Evolutionary conservation across 2,797 vertebrate genomes (phyloP).

Genomic region (Sebastes minor): DNA sequence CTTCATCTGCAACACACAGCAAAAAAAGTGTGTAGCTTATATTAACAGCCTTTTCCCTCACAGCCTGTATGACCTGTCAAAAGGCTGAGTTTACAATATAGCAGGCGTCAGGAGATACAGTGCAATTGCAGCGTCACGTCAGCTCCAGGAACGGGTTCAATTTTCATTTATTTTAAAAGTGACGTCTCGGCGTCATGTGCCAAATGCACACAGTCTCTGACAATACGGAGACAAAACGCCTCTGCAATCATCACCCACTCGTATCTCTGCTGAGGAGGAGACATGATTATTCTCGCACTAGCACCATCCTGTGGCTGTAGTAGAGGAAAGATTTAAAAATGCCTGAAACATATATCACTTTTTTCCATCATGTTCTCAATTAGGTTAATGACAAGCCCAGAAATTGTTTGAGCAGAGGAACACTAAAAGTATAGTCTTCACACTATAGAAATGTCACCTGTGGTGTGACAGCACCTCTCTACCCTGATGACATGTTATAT

Average conservation of each 20-base stretch:
- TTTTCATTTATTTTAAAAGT: slow-evolving; percentile 62
- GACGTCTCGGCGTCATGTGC: slow-evolving; percentile 48
- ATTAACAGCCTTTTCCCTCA: slow-evolving; percentile 51
- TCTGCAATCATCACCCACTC: slow-evolving; percentile 47
- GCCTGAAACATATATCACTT: not conserved
- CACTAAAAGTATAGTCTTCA: not conserved
- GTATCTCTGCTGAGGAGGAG: slow-evolving; percentile 37
- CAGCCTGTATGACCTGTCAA: slow-evolving; percentile 57
- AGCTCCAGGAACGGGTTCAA: slow-evolving; percentile 31
- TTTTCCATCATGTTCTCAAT: not conserved
- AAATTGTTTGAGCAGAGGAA: not conserved
- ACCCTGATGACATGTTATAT: not conserved
- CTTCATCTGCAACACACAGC: slow-evolving; percentile 43
- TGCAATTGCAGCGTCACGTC: slow-evolving; percentile 31
- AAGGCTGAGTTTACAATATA: slow-evolving; percentile 46
- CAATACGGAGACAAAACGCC: slow-evolving; percentile 57
- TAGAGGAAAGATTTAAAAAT: slow-evolving; percentile 8
- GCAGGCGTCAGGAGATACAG: slow-evolving; percentile 45
- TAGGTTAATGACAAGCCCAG: not conserved
- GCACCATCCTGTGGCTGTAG: slow-evolving; percentile 77
- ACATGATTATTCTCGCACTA: slow-evolving; percentile 65
- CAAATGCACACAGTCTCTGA: slow-evolving; percentile 48
- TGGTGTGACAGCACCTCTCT: not conserved
- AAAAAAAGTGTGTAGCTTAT: slow-evolving; percentile 42
- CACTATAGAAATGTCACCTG: not conserved